Percentiles rank a stretch among this genome's conserved stretches.
phyloP scores from a whole-genome alignment of 2,797 vertebrate species.

The Telmatherina bonti region DNA sequence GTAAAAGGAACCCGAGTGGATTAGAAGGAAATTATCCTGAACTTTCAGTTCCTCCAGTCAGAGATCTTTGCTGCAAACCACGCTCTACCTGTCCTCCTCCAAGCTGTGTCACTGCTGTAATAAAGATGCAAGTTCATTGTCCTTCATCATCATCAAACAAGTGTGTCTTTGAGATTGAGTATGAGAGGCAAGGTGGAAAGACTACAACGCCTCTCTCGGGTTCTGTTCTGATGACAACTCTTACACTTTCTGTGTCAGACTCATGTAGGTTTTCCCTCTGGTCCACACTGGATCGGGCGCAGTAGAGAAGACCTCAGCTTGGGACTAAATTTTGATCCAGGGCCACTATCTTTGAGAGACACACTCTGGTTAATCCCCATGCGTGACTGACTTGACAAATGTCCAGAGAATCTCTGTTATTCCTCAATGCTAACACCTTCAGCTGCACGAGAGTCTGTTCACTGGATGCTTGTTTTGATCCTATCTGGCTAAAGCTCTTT shows the following conservation, averaged over 20 bases:
- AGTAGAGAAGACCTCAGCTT: not conserved
- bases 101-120: not conserved
- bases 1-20: not conserved
- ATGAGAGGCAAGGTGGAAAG: not conserved
- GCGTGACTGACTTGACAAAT: not conserved
- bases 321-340: not conserved
- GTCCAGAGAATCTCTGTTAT: slow-evolving; percentile 28
- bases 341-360: not conserved
- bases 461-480: slow-evolving; percentile 50
- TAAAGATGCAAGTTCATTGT: not conserved
- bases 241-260: too few relatives aligned
- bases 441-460: slow-evolving; percentile 16
- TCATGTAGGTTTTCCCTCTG: not conserved
- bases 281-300: not conserved
- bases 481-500: slow-evolving; percentile 50
- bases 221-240: too few relatives aligned
- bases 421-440: slow-evolving; percentile 23
- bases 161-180: not conserved
- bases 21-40: not conserved
- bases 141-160: not conserved
- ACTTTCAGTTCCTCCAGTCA: not conserved
- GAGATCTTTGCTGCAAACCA: not conserved
- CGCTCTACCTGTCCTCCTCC: not conserved
- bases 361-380: not conserved
- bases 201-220: too few relatives aligned